Conservation (phyloP, 2,797 vertebrate genomes). For the Paramormyrops hopkinsi region DNA sequence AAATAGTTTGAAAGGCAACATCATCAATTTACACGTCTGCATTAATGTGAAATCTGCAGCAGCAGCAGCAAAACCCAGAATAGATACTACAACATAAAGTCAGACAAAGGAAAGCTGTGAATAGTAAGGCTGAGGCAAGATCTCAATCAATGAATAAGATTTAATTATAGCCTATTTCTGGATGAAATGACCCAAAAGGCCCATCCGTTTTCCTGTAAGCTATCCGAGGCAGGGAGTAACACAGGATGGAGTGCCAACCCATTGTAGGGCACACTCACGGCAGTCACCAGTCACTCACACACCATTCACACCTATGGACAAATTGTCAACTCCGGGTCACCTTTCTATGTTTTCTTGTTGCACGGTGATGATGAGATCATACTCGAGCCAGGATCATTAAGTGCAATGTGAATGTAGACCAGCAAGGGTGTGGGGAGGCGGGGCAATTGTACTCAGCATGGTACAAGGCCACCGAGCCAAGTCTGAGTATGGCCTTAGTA, state of each 20-base stretch:
- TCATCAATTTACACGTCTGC: neutral
- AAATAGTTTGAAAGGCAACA: neutral
- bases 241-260: neutral
- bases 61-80: neutral
- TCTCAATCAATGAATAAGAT: neutral
- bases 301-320: neutral
- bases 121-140: neutral
- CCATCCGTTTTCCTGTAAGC: neutral
- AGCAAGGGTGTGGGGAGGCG: neutral
- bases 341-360: neutral
- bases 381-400: neutral
- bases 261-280: neutral
- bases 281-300: neutral
- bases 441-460: neutral
- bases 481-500: neutral
- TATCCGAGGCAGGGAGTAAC: neutral
- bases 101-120: neutral
- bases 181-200: neutral
- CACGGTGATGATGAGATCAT: neutral
- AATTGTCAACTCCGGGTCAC: neutral
- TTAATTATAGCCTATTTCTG: neutral
- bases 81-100: neutral
- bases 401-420: neutral
- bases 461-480: neutral
- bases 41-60: neutral